Percentiles rank a stretch among this genome's conserved stretches.
Conservation (phyloP, 2,113 vertebrate species). For the Gila orcuttii region DNA sequence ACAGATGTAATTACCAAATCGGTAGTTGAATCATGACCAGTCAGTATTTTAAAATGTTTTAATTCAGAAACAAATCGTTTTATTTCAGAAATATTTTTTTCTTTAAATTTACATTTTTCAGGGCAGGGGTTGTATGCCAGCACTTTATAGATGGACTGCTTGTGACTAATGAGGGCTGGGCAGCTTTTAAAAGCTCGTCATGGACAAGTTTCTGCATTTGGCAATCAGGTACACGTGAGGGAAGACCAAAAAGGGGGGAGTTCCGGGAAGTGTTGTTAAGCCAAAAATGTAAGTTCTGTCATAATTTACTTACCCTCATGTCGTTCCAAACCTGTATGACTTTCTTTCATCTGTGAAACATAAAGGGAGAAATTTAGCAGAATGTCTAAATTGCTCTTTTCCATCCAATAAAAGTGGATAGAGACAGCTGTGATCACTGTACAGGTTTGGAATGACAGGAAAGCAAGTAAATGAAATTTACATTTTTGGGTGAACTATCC, state of each 20-base stretch:
- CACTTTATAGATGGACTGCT: constrained; percentile 60
- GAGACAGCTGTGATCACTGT: not conserved
- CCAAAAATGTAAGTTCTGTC: not conserved
- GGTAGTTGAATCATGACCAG: no score
- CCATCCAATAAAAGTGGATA: not conserved
- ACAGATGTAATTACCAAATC: not conserved
- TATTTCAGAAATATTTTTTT: not conserved
- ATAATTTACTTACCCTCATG: not conserved
- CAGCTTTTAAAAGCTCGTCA: constrained; percentile 61
- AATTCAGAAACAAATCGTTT: not conserved
- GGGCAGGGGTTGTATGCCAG: constrained; percentile 21
- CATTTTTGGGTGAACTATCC: not conserved
- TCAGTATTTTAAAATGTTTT: not conserved
- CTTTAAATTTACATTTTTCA: no score
- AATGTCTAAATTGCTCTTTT: constrained; percentile 8
- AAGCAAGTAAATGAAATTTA: not conserved
- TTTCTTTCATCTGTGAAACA: not conserved
- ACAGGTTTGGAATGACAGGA: not conserved
- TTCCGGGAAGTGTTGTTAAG: not conserved
- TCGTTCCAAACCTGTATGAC: not conserved
- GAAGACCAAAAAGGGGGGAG: constrained; percentile 27
- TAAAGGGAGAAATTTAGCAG: not conserved
- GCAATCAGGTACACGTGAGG: constrained; percentile 58
- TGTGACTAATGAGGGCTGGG: constrained; percentile 63
- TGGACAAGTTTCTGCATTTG: constrained; percentile 62